phyloP scores from a whole-genome alignment of 1,140 invertebrate species.

The Papilio xuthus region DNA sequence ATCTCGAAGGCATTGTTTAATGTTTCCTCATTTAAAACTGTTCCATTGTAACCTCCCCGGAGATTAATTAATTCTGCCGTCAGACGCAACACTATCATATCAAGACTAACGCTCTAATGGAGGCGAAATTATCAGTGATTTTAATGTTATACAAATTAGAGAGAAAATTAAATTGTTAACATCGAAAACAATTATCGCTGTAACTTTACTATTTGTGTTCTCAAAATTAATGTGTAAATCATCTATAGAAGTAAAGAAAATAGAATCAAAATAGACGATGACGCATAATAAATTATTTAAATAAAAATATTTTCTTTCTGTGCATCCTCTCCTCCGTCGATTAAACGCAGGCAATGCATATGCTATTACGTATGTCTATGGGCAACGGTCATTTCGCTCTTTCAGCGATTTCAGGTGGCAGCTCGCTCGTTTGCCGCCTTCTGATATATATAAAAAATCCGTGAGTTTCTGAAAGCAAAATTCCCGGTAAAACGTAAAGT shows the following conservation, averaged over 20 bases:
- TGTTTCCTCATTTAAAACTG: conserved; percentile 21
- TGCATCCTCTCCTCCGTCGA: no score
- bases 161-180: neutral
- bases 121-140: conserved; percentile 5
- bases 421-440: no score
- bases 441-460: no score
- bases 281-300: neutral
- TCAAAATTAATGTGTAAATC: neutral
- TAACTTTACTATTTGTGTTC: neutral
- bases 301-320: no score
- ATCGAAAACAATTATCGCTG: neutral
- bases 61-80: conserved; percentile 19
- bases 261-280: no score
- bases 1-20: neutral
- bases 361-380: no score
- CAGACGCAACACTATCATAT: conserved; percentile 3
- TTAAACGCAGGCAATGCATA: no score
- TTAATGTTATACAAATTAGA: conserved; percentile 1
- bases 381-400: no score
- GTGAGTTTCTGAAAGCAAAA: no score
- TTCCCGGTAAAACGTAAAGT: no score
- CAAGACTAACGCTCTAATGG: conserved; percentile 13
- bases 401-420: no score
- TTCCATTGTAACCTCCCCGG: conserved; percentile 15
- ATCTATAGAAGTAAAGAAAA: no score